Evolutionary conservation across 2,888 invertebrate genomes (phyloP).

Genomic region (Macrophya annulata): DNA sequence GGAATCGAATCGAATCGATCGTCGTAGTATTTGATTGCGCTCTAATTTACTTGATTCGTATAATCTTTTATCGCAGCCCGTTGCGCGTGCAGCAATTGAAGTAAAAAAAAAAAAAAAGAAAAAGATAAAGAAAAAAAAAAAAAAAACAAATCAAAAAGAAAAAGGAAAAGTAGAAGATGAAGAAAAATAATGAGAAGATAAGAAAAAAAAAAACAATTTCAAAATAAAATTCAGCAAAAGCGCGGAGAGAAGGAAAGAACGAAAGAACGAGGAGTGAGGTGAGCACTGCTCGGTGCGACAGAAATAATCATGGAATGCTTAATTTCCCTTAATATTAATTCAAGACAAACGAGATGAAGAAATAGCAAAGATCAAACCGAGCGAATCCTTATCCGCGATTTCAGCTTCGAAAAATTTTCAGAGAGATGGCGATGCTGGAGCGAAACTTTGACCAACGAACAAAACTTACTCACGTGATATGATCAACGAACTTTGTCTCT

Average conservation of each 20-base stretch:
- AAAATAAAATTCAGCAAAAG: not conserved
- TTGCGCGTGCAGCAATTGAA: not conserved
- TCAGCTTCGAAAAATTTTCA: not conserved
- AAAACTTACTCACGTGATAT: not conserved
- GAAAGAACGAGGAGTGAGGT: not conserved
- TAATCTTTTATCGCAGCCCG: slow-evolving; percentile 20
- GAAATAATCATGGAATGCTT: slow-evolving; percentile 9
- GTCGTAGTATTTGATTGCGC: slow-evolving; percentile 13
- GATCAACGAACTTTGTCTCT: not conserved
- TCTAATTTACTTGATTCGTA: slow-evolving; percentile 32
- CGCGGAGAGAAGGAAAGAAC: not conserved
- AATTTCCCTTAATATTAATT: slow-evolving; percentile 24
- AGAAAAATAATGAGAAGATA: not conserved
- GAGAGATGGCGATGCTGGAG: not conserved
- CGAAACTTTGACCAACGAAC: not conserved
- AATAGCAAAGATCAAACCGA: not conserved
- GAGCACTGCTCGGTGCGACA: not conserved
- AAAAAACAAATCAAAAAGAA: not conserved
- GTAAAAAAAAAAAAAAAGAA: not conserved
- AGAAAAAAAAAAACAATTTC: not conserved
- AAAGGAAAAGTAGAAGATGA: not conserved
- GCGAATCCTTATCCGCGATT: not conserved
- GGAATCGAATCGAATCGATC: slow-evolving; percentile 5
- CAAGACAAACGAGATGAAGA: slow-evolving; percentile 10
- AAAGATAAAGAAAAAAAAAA: too few species aligned